Evolutionary conservation across 2,113 vertebrate species (phyloP).

Genomic region (Zosterops japonicus): DNA sequence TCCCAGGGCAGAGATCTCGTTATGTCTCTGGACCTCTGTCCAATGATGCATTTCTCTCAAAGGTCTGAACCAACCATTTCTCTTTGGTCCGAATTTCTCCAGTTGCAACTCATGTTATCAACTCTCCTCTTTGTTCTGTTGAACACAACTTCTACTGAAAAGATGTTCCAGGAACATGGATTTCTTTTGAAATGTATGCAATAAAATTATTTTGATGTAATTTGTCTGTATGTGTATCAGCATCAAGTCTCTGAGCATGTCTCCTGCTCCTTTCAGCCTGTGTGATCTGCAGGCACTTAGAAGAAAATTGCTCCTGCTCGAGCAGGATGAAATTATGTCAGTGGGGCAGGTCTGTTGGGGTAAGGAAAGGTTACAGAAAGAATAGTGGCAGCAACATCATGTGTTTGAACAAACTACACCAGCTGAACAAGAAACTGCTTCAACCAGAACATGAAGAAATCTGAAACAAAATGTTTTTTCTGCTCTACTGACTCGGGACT

Average conservation of each 20-base stretch:
- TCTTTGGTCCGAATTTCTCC: neutral
- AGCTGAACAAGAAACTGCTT: neutral
- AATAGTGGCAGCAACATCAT: neutral
- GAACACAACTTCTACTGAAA: neutral
- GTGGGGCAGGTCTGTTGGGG: neutral
- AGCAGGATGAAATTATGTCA: neutral
- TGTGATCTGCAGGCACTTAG: neutral
- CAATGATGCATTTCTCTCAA: neutral
- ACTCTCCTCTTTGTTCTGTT: neutral
- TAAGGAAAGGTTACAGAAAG: neutral
- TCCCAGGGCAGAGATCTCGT: neutral
- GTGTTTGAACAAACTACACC: neutral
- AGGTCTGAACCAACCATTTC: neutral
- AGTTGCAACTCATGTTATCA: fast-evolving
- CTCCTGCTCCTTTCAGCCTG: neutral
- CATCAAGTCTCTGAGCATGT: neutral
- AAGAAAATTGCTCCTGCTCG: neutral
- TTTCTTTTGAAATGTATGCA: neutral
- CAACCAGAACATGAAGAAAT: neutral
- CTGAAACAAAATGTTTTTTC: neutral
- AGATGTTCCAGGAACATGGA: neutral
- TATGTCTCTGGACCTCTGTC: neutral
- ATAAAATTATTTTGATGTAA: neutral
- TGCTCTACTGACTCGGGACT: neutral
- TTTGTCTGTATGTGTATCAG: neutral